Evolutionary conservation across 2,797 vertebrate genomes (phyloP), one percentile per base, ranked within the genome.

Genomic region (Fringilla coelebs): DNA sequence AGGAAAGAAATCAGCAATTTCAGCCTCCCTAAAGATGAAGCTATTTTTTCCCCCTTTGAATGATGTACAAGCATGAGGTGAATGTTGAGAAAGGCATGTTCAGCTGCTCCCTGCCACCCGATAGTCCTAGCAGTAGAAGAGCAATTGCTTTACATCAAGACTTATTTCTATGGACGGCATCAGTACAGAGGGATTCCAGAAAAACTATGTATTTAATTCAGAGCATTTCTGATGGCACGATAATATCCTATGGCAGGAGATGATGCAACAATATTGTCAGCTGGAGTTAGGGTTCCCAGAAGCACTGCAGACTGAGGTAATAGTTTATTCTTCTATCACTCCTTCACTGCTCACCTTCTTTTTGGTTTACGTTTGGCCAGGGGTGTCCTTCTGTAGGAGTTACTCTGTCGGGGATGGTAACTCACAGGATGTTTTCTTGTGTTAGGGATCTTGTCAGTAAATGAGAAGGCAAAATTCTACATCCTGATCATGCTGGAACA

Each of bases 31-130:
- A 61, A 84, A 74, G 80, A 78, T 29, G 66, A 76, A 58, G 90
- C 88, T 97, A 95, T 97, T 97, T 97, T 92, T 93, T 48, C 68
- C 15, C 74, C 43, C 79, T 93, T 92, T 72, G 74, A 96, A 94
- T 96, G 97, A 97, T 79, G 51, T 88, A 63, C 76, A 96, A 82
- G 92, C 94, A 98, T 95, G 97, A 96, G 87, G 88, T 96, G 83
- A 97, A 93, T 96, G 95, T 94, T 95, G 93, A 92, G 97, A 97
- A 97, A 98, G 96, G 96, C 96, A 98, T 97, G 96, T 97, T 96
- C 98, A 99, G 98, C 98, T 98, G 98, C 97, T 98, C 95, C 96
- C 96, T 97, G 97, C 96, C 97, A 97, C 98, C 97, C 97, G 97
- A 97, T 97, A 96, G 92, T 88, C 51, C 80, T 36, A 90, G 93